Base-by-base conservation (phyloP, 2,888 invertebrate genomes). In the Strigamia maritima region DNA sequence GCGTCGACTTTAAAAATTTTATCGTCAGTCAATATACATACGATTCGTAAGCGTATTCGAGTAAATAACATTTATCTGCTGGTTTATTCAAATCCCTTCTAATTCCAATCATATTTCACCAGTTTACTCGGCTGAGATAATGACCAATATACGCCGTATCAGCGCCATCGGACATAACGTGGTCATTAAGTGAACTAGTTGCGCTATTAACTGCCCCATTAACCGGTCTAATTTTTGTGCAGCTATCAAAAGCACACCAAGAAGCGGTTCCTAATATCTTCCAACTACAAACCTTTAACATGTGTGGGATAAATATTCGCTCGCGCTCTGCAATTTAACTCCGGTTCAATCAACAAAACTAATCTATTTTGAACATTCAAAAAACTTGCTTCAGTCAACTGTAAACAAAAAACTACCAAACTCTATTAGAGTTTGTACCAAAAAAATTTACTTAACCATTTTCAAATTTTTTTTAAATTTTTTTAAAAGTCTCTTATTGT, bases 201-300 rank as follows among this genome's bases (percentile, higher is more conserved):
- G 60, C 22, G 60, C 60, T 60, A 60, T 60, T 60, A 60, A 60
- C 60, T 60, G 60, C 19, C 60, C 60, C 60, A 60, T 60, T 60
- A 60, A 60, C 60, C 60, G 60, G 60, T 60, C 60, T 60, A 60
- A 60, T 60, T 60, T 60, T 60, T 60, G 60, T 60, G 60, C 60
- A 19, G 60, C 60, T 60, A 60, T 60, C 60, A 60, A 60, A 60
- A 60, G 22, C 60, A 10, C 60, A n/a, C 54, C 60, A n/a, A 60
- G 60, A 22, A 24, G 60, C 60, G 22, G 19, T 60, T 19, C 60
- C 60, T 44, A 60, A 60, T 60, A 60, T 60, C 60, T 19, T 44
- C 40, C 12, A 44, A 44, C 60, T 60, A 60, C 60, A 60, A 44
- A 44, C 12, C 40, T 44, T 16, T 44, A 44, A 44, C 40, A 10